These are phyloP conservation scores for Edolisoma coerulescens DNA, from an alignment of 2,113 vertebrate species.

Conservation along the genomic window DNA sequence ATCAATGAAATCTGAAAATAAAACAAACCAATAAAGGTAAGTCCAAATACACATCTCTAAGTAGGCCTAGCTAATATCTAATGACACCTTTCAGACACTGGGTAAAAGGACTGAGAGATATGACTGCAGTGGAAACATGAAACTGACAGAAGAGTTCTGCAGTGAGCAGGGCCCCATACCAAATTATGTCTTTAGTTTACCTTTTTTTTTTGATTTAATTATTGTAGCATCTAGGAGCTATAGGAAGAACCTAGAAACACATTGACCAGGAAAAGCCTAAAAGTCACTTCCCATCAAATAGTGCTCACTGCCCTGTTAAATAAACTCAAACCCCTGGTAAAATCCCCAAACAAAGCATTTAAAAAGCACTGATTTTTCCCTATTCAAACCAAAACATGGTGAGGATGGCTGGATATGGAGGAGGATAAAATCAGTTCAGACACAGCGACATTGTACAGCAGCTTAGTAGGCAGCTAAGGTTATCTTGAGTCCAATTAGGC, in stretches of 20 bases:
- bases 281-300: neutral
- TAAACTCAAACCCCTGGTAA: neutral
- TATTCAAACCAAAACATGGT: neutral
- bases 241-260: neutral
- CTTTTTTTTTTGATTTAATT: neutral
- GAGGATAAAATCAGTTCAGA: neutral
- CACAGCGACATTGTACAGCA: neutral
- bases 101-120: neutral
- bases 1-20: neutral
- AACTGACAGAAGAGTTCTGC: neutral
- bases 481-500: neutral
- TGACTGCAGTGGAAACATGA: neutral
- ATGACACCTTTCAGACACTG: neutral
- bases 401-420: neutral
- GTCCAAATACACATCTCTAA: neutral
- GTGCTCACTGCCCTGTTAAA: neutral
- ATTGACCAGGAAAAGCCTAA: neutral
- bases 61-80: neutral
- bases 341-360: neutral
- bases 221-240: neutral
- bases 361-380: neutral
- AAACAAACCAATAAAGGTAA: neutral
- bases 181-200: neutral
- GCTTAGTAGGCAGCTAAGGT: neutral
- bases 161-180: neutral